phyloP scores from a whole-genome alignment of 2,113 vertebrate genomes.

The Bufo bufo region DNA sequence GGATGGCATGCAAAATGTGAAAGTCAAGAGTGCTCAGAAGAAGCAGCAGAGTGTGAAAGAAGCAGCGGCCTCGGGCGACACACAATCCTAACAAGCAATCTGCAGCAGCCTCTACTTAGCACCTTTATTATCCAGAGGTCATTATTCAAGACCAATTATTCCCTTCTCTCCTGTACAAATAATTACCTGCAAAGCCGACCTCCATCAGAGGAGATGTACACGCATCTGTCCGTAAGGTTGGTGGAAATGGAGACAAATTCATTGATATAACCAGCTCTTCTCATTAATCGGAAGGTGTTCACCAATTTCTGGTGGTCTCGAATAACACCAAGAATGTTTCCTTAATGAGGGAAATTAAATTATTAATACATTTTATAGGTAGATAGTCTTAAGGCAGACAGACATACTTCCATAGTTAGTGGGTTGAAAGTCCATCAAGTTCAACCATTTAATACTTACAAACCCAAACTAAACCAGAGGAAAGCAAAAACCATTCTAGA shows the following conservation, averaged over 20 bases:
- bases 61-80: constrained; percentile 10
- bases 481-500: too few species aligned
- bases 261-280: constrained; percentile 93
- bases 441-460: too few species aligned
- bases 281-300: constrained; percentile 92
- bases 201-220: constrained; percentile 96
- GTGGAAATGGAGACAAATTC: constrained; percentile 99
- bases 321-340: constrained; percentile 96
- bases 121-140: background rate
- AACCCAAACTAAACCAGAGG: too few species aligned
- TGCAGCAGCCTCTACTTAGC: background rate
- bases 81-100: background rate
- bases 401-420: too few species aligned
- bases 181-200: constrained; percentile 94
- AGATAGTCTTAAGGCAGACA: too few species aligned
- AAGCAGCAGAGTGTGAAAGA: constrained; percentile 8
- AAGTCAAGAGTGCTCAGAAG: constrained; percentile 56
- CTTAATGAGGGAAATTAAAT: constrained; percentile 67
- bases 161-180: background rate
- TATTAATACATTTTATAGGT: background rate
- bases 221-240: constrained; percentile 92
- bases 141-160: constrained; percentile 23
- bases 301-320: constrained; percentile 91
- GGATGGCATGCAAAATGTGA: constrained; percentile 62
- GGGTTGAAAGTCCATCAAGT: too few species aligned